phyloP scores from a whole-genome alignment of 2,113 vertebrate species.

The Vidua macroura region DNA sequence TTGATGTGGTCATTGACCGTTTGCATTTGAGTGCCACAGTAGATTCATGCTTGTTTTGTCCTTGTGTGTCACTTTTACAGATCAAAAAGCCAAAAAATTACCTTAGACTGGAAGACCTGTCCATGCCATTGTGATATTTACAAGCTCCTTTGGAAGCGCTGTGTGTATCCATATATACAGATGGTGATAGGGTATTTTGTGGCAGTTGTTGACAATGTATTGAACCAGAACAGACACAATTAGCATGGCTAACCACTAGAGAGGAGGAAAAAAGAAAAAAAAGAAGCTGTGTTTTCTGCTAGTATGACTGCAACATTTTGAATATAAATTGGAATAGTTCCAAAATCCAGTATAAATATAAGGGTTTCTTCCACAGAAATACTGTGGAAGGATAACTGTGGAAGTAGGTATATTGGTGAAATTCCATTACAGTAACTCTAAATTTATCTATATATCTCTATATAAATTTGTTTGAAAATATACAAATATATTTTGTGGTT shows the following conservation, averaged over 20 bases:
- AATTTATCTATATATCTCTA: background rate
- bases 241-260: background rate
- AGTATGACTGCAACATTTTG: background rate
- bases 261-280: background rate
- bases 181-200: background rate
- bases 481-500: background rate
- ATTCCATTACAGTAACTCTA: background rate
- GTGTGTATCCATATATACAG: background rate
- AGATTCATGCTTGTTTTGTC: background rate
- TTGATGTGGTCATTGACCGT: background rate
- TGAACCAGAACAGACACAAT: background rate
- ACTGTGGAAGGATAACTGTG: background rate
- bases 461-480: background rate
- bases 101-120: background rate
- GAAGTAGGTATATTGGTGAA: background rate
- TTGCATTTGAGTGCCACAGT: background rate
- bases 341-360: background rate
- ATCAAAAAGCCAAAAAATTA: background rate
- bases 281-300: accelerated
- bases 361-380: background rate
- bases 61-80: background rate
- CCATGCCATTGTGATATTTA: background rate
- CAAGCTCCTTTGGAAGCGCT: background rate
- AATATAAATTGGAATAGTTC: background rate
- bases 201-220: background rate